Conservation (phyloP, 2,113 vertebrate genomes). For the Telmatochromis brichardi region DNA sequence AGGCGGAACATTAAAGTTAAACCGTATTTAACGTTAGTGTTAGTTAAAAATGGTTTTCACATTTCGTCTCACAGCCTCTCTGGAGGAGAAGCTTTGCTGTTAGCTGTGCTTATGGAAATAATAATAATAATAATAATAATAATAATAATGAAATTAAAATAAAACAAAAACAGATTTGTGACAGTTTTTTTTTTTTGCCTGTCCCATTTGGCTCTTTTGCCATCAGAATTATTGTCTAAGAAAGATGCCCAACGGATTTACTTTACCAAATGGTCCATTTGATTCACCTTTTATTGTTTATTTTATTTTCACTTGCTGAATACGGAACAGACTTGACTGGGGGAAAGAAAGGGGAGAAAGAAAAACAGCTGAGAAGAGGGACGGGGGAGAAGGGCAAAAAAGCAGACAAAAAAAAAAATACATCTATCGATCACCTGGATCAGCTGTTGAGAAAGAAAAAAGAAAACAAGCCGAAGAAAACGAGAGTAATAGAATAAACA, state of each 20-base stretch:
- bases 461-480: too few species aligned
- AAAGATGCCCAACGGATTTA: too few species aligned
- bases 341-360: too few species aligned
- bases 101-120: background rate
- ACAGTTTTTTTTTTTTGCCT: background rate
- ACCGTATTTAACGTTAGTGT: background rate
- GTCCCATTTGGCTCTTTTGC: too few species aligned
- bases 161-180: background rate
- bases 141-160: background rate
- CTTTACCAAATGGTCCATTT: too few species aligned
- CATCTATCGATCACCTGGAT: too few species aligned
- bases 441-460: too few species aligned
- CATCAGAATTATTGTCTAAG: too few species aligned
- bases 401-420: too few species aligned
- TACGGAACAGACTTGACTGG: rapidly evolving
- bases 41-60: background rate
- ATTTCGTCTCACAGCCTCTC: rapidly evolving
- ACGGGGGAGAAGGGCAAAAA: rapidly evolving
- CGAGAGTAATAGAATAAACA: too few species aligned
- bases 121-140: rapidly evolving
- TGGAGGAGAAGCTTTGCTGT: background rate
- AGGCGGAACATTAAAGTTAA: rapidly evolving
- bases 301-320: too few species aligned
- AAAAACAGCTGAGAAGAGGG: rapidly evolving
- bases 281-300: too few species aligned